Evolutionary conservation across 2,888 invertebrate species (phyloP).

Genomic region (Ellobium chinense): DNA sequence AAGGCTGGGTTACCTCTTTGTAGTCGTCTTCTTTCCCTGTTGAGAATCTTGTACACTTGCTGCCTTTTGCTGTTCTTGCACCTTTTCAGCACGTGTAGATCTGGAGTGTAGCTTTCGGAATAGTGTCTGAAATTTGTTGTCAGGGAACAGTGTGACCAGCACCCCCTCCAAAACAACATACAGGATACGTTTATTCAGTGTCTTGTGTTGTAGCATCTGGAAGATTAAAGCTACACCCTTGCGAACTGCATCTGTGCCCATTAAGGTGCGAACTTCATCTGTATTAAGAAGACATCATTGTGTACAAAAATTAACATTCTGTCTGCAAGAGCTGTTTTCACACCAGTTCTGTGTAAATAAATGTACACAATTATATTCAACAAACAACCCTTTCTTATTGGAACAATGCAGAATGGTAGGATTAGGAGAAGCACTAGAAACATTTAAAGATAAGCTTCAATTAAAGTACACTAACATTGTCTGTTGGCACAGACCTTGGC

Average conservation of each 20-base stretch:
- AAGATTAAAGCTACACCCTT: slow-evolving; percentile 90
- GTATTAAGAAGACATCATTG: no score
- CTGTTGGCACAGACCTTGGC: no score
- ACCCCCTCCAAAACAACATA: slow-evolving; percentile 92
- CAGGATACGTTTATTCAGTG: slow-evolving; percentile 89
- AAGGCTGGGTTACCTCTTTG: slow-evolving; percentile 20
- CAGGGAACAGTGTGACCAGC: slow-evolving; percentile 88
- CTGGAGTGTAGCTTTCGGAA: slow-evolving; percentile 87
- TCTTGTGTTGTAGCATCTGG: slow-evolving; percentile 91
- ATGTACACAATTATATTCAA: no score
- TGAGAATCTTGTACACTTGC: slow-evolving; percentile 30
- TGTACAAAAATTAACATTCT: no score
- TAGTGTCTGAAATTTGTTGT: slow-evolving; percentile 86
- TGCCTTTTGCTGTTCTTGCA: slow-evolving; percentile 36
- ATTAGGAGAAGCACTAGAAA: no score
- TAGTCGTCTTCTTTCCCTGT: slow-evolving; percentile 26
- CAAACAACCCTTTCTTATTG: no score
- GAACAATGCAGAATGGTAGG: no score
- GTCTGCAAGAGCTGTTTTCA: no score
- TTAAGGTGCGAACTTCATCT: slow-evolving; percentile 93
- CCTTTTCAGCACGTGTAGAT: slow-evolving; percentile 61
- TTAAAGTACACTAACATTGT: no score
- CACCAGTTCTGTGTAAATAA: no score
- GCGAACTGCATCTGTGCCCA: slow-evolving; percentile 92
- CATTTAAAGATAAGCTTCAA: no score